Base-by-base conservation (phyloP, 2,888 invertebrate genomes). In the Boloria selene region DNA sequence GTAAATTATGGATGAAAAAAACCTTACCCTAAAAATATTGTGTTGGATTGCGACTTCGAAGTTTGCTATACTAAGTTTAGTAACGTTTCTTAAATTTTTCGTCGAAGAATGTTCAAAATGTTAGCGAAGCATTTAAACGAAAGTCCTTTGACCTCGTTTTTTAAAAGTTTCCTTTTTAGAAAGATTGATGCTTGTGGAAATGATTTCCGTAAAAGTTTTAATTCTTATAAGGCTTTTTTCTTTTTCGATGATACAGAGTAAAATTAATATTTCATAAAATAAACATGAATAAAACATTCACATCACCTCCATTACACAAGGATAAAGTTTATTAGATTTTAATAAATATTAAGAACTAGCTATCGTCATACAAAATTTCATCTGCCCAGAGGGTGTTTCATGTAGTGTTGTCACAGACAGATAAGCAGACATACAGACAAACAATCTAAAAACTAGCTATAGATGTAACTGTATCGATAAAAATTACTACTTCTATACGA, bases 111-210 rank as follows among this genome's bases (percentile, higher is more conserved):
- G 80, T 83, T 82, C 77, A 83, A 84, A 88, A 85, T 80, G 80
- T 77, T 77, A 77, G 79, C 78, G 75, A 77, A 82, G 76, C 79
- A 82, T 85, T 86, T 82, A 77, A 81, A 75, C 82, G 82, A 72
- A 80, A 83, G 80, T 82, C 79, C 78, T 80, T 82, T 87, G 86
- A 87, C 88, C 88, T 82, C 81, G 79, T 86, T 87, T 80, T 77
- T 76, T 70, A 75, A 84, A 86, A 86, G 76, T 87, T 88, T 79
- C 75, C 77, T 77, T 81, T 80, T 79, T 80, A 82, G 78, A 77
- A 86, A 89, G 88, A 89, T 88, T 88, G 85, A 88, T 88, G 87
- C 83, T 87, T 79, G 74, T 73, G 73, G 76, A 84, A 83, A 86
- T 81, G 79, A 74, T 71, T 65, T 70, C 65, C 44, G 65, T 60